phyloP scores from a whole-genome alignment of 2,113 vertebrate genomes.

The Apodemus sylvaticus region DNA sequence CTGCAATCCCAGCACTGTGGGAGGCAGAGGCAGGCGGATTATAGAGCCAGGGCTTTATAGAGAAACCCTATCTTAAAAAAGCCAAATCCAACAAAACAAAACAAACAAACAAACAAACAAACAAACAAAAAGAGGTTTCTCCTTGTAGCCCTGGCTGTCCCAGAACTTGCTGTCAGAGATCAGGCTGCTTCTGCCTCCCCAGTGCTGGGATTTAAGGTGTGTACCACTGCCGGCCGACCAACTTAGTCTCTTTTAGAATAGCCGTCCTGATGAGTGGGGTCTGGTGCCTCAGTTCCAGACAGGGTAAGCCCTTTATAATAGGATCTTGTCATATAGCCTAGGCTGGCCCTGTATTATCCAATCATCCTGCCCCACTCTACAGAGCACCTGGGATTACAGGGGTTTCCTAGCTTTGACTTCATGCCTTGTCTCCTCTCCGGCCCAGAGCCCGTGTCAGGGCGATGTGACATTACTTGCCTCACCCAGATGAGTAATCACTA shows the following conservation, averaged over 20 bases:
- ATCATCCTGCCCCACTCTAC: neutral
- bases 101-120: too few relatives aligned
- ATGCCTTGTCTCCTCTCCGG: neutral
- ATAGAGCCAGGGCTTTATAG: too few relatives aligned
- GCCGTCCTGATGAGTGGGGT: neutral
- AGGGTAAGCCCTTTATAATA: neutral
- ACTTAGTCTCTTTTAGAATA: neutral
- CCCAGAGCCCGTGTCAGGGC: neutral
- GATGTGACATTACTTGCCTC: neutral
- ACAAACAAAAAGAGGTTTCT: too few relatives aligned
- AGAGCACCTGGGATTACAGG: neutral
- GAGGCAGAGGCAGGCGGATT: too few relatives aligned
- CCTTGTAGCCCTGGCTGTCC: too few relatives aligned
- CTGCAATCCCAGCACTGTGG: too few relatives aligned
- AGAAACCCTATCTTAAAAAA: too few relatives aligned
- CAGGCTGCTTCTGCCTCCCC: too few relatives aligned
- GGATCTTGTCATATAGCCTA: neutral
- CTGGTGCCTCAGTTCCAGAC: neutral
- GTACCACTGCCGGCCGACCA: too few relatives aligned
- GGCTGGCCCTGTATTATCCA: neutral
- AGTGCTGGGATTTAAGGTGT: neutral
- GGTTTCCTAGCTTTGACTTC: too few relatives aligned
- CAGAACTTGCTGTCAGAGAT: too few relatives aligned
- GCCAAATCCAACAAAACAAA: too few relatives aligned
- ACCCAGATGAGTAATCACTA: neutral